Evolutionary conservation across 2,113 vertebrate species (phyloP), one percentile per base, ranked within the genome.

Genomic region (Myiagra hebetior): DNA sequence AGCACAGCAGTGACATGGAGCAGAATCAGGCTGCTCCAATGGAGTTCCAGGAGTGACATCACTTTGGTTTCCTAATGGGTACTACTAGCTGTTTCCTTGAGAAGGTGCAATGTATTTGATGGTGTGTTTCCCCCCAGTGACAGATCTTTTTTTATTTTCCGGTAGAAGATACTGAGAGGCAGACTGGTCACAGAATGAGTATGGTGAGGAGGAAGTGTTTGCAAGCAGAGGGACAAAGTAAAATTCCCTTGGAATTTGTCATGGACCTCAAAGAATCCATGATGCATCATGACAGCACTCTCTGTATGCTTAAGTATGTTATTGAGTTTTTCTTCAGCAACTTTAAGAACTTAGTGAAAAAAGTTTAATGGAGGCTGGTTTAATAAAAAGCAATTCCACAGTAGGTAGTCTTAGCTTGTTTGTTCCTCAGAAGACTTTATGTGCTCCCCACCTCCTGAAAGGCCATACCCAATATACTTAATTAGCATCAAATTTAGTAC

Each of bases 1-100:
- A 52, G 79, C 2, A 1, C 15, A 46, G 31, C 44, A 37, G 14
- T 3, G 27, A 81, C 44, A 84, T 0, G 10, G 27, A 84, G 55
- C 37, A 79, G 28, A 75, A 72, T 0, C 7, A 12, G n/a, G 59
- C 55, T 0, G 0, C 64, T 31, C 41, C 65, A 85, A 22, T 0
- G 4, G 47, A 35, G 27, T 6, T 23, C 19, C 65, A 72, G 69
- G 28, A 87, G 53, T 1, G 8, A 52, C 31, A 0, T 5, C 68
- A 26, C 22, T 30, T 56, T 17, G 11, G 21, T 39, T 52, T 83
- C 78, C 62, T 62, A 30, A 80, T 15, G 22, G 24, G 11, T 3
- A 60, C 15, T 15, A 60, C 27, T 6, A 33, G 39, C 39, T 22
- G 35, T 8, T 75, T 59, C 64, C 41, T 31, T 50, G 35, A 73